These are phyloP conservation scores for Myanophis thanlyinensis DNA, from an alignment of 2,113 vertebrate species.

Conservation along the genomic window DNA sequence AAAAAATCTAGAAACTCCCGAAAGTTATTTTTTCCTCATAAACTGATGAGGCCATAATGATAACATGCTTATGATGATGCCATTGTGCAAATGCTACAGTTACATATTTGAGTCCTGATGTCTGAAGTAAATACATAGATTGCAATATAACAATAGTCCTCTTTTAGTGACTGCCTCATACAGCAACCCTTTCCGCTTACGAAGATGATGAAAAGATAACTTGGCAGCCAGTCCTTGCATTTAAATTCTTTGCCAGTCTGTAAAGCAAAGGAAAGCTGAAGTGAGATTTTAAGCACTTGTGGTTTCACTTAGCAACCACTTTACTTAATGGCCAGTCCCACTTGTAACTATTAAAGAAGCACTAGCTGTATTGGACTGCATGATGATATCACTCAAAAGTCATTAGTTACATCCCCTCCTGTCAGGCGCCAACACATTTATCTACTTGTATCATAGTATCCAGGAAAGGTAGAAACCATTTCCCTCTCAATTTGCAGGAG, in stretches of 20 bases:
- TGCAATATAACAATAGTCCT: neutral
- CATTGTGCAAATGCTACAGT: neutral
- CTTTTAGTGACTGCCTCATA: neutral
- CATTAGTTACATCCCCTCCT: neutral
- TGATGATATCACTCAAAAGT: neutral
- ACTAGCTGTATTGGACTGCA: neutral
- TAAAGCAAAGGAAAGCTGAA: neutral
- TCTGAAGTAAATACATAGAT: neutral
- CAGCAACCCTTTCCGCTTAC: neutral
- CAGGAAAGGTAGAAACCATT: neutral
- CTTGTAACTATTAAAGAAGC: neutral
- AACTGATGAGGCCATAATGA: neutral
- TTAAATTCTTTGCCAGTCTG: neutral
- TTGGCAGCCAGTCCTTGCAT: neutral
- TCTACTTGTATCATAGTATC: accelerated
- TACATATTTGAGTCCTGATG: neutral
- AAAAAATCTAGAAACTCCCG: neutral
- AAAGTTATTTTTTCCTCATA: neutral
- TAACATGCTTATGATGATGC: neutral
- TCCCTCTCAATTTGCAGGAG: conserved; percentile 72
- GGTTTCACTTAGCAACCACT: neutral
- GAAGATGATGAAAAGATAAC: neutral
- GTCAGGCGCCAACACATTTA: neutral
- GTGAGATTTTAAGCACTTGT: neutral
- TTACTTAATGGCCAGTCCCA: neutral